These are phyloP conservation scores for Hippocampus mohnikei DNA, from an alignment of 2,113 vertebrate species.

Conservation along the genomic window DNA sequence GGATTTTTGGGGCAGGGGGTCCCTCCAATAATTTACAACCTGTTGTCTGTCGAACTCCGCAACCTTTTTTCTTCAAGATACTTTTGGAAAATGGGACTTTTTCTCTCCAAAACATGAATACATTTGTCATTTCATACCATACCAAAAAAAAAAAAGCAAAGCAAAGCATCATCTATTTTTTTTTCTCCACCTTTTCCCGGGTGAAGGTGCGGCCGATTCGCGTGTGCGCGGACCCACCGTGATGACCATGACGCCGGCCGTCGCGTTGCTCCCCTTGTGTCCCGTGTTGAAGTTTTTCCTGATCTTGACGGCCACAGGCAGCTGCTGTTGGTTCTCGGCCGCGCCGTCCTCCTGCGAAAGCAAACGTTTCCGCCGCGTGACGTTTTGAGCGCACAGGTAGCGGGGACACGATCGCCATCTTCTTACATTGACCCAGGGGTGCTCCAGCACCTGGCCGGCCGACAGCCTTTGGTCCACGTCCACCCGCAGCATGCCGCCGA, in stretches of 20 bases:
- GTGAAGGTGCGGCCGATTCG: too few relatives aligned
- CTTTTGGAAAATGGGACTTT: too few relatives aligned
- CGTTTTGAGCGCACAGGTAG: not conserved
- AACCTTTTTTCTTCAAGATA: too few relatives aligned
- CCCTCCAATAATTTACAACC: too few relatives aligned
- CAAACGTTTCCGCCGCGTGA: conserved; percentile 3
- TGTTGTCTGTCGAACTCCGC: too few relatives aligned
- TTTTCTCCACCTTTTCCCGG: too few relatives aligned
- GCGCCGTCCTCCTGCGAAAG: conserved; percentile 83
- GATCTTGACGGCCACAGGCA: conserved; percentile 93
- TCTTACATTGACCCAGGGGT: conserved; percentile 97
- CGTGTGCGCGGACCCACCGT: conserved; percentile 78
- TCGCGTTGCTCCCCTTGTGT: conserved; percentile 82
- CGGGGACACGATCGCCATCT: not conserved
- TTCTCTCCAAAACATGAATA: too few relatives aligned
- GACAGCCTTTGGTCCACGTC: conserved; percentile 87
- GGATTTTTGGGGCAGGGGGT: not conserved
- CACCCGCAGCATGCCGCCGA: conserved; percentile 90
- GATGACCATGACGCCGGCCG: conserved; percentile 94
- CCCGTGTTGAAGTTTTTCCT: conserved; percentile 95
- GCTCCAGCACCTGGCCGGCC: conserved; percentile 88
- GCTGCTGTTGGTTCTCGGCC: conserved; percentile 86
- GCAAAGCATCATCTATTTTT: too few relatives aligned
- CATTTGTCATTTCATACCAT: too few relatives aligned
- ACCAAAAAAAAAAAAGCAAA: too few relatives aligned